Base-by-base conservation (phyloP, 2,888 invertebrate genomes). In the Aphodius granarius region DNA sequence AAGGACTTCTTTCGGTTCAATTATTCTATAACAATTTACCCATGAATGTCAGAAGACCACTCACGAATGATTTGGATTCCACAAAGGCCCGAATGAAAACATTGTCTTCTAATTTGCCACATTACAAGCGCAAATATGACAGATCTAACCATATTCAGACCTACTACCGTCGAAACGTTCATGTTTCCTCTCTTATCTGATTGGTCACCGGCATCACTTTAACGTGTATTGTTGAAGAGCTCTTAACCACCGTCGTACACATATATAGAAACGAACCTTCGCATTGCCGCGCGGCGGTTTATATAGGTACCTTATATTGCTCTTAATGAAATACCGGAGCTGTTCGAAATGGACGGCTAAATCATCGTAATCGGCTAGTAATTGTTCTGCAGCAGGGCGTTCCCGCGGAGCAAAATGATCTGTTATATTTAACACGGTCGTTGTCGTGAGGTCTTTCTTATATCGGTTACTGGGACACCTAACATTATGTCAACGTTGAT, bases 401-500 rank as follows among this genome's bases (percentile, higher is more conserved):
- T 71, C 65, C 74, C 23, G 17, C 71, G 21, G 5, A 71, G 71
- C 64, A 71, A 64, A 71, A 43, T 19, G 75, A 71, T 72, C 71
- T 75, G 75, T 75, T 71, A 72, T 17, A 71, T 75, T 72, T 75
- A 75, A 71, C 66, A 66, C 68, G 20, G 22, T n/a, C 68, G 68
- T 20, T 20, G 22, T n/a, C 20, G 68, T 20, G 68, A 19, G 19
- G 66, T 20, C 6, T 6, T 68, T 68, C 21, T 72, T 75, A 75
- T 71, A 71, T 72, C 75, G 72, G 66, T 75, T 65, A 75, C 72
- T 71, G 72, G 72, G 72, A 75, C 72, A 75, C 65, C 71, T 70
- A 64, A 43, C 74, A 74, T 74, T 74, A 71, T 71, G 22, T 74
- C 74, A 74, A 74, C 65, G 22, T 75, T 75, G 72, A 75, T 75